Percentiles rank a stretch among this genome's conserved stretches.
Conservation (phyloP, 2,888 invertebrate species). For the Bruchidius siliquastri region DNA sequence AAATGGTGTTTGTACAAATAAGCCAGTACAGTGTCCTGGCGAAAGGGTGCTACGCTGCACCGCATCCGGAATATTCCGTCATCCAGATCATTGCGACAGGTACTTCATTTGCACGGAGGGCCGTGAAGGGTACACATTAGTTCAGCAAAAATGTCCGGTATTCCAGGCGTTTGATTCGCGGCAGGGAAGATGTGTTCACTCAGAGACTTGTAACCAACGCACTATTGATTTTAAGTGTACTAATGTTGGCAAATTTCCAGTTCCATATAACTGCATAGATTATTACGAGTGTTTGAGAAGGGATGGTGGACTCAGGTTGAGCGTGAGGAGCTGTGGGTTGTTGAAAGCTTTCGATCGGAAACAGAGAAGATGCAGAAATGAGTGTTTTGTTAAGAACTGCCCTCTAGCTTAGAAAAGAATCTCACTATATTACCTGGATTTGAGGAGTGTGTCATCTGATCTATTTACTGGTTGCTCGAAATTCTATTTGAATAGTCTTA, state of each 20-base stretch:
- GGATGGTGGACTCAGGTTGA: slow-evolving; percentile 38
- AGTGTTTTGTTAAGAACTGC: slow-evolving; percentile 34
- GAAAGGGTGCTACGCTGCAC: slow-evolving; percentile 28
- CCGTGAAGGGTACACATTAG: slow-evolving; percentile 49
- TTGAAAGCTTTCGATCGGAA: slow-evolving; percentile 48
- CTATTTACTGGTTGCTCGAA: not conserved
- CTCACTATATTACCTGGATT: not conserved
- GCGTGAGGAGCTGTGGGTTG: slow-evolving; percentile 45
- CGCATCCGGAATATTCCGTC: slow-evolving; percentile 48
- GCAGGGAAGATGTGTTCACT: slow-evolving; percentile 43
- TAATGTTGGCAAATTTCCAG: slow-evolving; percentile 44
- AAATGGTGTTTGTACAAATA: slow-evolving; percentile 27
- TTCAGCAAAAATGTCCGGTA: slow-evolving; percentile 49
- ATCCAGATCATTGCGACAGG: slow-evolving; percentile 49
- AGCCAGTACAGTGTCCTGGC: slow-evolving; percentile 36
- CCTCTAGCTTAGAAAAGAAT: slow-evolving; percentile 19
- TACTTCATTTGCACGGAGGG: slow-evolving; percentile 54
- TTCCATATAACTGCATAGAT: slow-evolving; percentile 45
- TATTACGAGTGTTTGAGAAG: slow-evolving; percentile 49
- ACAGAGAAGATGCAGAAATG: slow-evolving; percentile 30
- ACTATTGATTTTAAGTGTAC: slow-evolving; percentile 37
- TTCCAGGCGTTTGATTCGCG: slow-evolving; percentile 47
- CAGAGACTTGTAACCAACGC: slow-evolving; percentile 43
- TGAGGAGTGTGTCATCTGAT: not conserved
- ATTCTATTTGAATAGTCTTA: not conserved